phyloP scores from a whole-genome alignment of 2,888 invertebrate species.

The Chalcosyrphus nemorum region DNA sequence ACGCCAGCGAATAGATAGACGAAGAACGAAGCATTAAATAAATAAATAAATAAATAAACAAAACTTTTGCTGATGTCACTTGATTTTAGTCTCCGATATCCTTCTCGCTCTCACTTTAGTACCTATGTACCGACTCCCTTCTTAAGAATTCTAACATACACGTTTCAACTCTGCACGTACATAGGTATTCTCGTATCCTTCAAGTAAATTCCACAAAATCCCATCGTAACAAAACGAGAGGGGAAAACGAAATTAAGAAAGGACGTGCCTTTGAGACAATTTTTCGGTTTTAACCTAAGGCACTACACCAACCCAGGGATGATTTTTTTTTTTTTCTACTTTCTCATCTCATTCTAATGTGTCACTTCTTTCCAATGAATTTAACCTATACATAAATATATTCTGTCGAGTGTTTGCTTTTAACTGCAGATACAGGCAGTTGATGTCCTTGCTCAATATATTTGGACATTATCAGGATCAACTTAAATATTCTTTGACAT shows the following conservation, averaged over 20 bases:
- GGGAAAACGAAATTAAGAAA: conserved; percentile 60
- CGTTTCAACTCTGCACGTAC: conserved; percentile 33
- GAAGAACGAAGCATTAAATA: conserved; percentile 13
- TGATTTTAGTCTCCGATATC: conserved; percentile 28
- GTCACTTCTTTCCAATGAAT: conserved; percentile 44
- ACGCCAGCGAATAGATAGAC: conserved; percentile 7
- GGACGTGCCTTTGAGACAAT: conserved; percentile 63
- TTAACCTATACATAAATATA: conserved; percentile 22
- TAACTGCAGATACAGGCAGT: conserved; percentile 39
- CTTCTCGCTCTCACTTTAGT: background rate
- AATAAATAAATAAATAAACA: conserved; percentile 57
- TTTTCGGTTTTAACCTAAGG: conserved; percentile 58
- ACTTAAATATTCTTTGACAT: conserved; percentile 57
- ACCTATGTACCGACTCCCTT: too few relatives aligned
- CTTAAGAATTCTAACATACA: background rate
- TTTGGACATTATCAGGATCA: conserved; percentile 59
- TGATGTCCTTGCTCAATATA: conserved; percentile 49
- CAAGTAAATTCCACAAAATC: conserved; percentile 60
- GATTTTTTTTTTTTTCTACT: conserved; percentile 22
- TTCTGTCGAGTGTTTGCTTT: conserved; percentile 48
- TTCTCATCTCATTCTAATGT: background rate
- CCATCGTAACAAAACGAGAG: conserved; percentile 37
- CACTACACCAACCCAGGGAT: conserved; percentile 26
- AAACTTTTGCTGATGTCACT: conserved; percentile 64
- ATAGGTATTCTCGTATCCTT: conserved; percentile 36